Conservation (phyloP, 92 coral and sea anemone species). For the Heteractis magnifica region DNA sequence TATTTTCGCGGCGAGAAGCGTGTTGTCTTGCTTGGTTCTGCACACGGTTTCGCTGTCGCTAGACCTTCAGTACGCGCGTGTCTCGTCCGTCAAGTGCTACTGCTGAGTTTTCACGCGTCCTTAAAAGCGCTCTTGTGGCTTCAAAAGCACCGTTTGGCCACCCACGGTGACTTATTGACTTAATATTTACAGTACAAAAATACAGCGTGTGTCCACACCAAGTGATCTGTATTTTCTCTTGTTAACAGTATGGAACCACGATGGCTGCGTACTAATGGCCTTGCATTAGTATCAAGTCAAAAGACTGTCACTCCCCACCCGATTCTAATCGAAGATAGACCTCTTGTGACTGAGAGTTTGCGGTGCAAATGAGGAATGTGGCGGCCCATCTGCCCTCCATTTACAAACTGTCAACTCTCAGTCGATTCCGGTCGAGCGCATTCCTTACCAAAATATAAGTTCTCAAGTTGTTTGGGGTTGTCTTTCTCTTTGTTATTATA, state of each 20-base stretch:
- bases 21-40: neutral
- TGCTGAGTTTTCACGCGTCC: constrained; percentile 5
- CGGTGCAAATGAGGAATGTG: constrained; percentile 74
- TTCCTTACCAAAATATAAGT: constrained; percentile 91
- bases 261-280: constrained; percentile 12
- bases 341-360: constrained; percentile 59
- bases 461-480: constrained; percentile 87
- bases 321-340: constrained; percentile 28
- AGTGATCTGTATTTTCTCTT: constrained; percentile 17
- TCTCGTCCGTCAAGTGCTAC: neutral
- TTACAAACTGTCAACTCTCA: constrained; percentile 73
- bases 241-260: neutral
- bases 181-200: constrained; percentile 31
- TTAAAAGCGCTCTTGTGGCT: constrained; percentile 25
- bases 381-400: constrained; percentile 79
- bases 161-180: constrained; percentile 58
- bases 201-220: constrained; percentile 23
- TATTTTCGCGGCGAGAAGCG: neutral
- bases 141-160: constrained; percentile 43
- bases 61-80: constrained; percentile 13
- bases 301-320: constrained; percentile 31
- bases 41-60: neutral
- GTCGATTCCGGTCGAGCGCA: constrained; percentile 75
- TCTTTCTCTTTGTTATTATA: constrained; percentile 78
- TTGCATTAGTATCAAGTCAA: constrained; percentile 7